Conservation (phyloP, 2,113 vertebrate genomes). For the Uria lomvia region DNA sequence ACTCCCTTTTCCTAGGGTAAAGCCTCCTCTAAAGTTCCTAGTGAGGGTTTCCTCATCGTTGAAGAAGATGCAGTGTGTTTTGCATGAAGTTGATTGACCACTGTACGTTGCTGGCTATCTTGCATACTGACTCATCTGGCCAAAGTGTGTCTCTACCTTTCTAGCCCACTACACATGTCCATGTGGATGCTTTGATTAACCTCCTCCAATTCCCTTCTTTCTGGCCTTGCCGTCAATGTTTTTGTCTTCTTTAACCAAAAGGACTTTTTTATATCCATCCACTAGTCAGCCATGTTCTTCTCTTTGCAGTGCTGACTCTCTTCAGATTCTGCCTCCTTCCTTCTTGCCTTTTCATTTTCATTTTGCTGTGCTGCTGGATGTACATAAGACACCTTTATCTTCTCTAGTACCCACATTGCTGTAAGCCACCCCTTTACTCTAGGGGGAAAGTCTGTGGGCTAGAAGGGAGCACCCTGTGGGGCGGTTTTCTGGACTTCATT, state of each 20-base stretch:
- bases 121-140: neutral
- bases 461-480: neutral
- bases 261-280: neutral
- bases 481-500: neutral
- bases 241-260: neutral
- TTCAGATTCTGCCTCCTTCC: neutral
- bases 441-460: neutral
- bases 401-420: neutral
- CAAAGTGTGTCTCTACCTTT: neutral
- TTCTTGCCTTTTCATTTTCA: neutral
- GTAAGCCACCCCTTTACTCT: neutral
- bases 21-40: neutral
- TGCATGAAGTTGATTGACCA: neutral
- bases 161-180: neutral
- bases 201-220: neutral
- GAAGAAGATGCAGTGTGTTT: neutral
- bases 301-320: neutral
- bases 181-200: neutral
- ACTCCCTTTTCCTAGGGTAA: neutral
- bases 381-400: neutral
- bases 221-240: neutral
- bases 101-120: neutral
- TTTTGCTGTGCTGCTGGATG: neutral
- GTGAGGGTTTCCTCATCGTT: neutral
- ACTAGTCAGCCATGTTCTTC: neutral